Percentiles rank a stretch among this genome's conserved stretches.
Evolutionary conservation across 64 coral and sea anemone species (phyloP).

Genomic region (Stylophora pistillata): DNA sequence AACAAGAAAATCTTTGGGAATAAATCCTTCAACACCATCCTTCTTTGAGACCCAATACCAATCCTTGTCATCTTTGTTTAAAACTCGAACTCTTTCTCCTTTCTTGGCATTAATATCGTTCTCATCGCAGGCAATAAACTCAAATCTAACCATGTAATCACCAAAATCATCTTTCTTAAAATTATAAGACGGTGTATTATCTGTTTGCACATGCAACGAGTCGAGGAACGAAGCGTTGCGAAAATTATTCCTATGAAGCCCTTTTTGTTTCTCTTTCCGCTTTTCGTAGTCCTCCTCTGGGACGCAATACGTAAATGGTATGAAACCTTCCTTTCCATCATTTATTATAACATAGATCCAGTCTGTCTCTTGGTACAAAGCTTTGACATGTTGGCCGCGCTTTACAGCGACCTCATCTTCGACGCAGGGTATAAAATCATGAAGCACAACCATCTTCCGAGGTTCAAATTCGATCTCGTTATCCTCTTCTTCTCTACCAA

Average conservation of each 20-base stretch:
- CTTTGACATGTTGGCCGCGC: constrained; percentile 86
- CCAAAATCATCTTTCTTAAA: constrained; percentile 88
- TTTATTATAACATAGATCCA: constrained; percentile 85
- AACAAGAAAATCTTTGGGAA: constrained; percentile 86
- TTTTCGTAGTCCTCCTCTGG: constrained; percentile 83
- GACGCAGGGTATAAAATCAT: constrained; percentile 96
- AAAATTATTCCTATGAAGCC: constrained; percentile 47
- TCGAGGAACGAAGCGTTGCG: constrained; percentile 46
- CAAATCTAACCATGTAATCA: constrained; percentile 77
- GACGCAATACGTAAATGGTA: constrained; percentile 91
- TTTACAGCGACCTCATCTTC: constrained; percentile 90
- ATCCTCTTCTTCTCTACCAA: constrained; percentile 52
- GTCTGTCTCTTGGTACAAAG: constrained; percentile 89
- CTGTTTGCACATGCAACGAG: constrained; percentile 38
- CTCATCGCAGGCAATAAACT: constrained; percentile 85
- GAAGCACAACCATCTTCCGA: constrained; percentile 86
- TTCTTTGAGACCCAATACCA: constrained; percentile 90
- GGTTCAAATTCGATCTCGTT: constrained; percentile 72
- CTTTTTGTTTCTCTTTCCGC: constrained; percentile 77
- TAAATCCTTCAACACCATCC: constrained; percentile 78
- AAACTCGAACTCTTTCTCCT: constrained; percentile 75
- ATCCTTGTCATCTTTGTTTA: constrained; percentile 95
- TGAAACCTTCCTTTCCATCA: constrained; percentile 89
- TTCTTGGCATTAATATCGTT: constrained; percentile 80
- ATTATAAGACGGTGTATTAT: constrained; percentile 30